Percentiles rank a stretch among this genome's conserved stretches.
These are phyloP conservation scores for Naso thynnoides DNA, from an alignment of 2,797 vertebrate species.

Conservation along the genomic window DNA sequence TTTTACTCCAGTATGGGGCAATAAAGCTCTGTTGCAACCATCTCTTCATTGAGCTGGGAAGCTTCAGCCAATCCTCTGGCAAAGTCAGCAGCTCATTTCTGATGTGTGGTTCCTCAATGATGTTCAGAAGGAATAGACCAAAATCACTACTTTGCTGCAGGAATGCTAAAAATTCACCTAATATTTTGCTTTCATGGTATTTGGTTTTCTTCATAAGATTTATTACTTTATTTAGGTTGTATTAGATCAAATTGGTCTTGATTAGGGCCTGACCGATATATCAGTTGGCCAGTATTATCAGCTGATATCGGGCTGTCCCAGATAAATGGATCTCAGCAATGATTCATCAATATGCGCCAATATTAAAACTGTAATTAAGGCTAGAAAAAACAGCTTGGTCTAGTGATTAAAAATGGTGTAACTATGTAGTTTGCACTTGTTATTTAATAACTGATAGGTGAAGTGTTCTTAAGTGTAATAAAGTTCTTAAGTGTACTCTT, in stretches of 20 bases:
- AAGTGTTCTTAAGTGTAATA: no score
- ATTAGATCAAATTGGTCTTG: not conserved
- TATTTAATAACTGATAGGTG: no score
- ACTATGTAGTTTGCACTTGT: no score
- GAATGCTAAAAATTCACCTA: conserved; percentile 20
- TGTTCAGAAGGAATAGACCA: conserved; percentile 50
- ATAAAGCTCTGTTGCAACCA: conserved; percentile 52
- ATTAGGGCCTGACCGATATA: no score
- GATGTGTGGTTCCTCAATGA: conserved; percentile 61
- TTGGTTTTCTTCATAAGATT: not conserved
- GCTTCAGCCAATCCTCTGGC: conserved; percentile 72
- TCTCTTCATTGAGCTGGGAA: conserved; percentile 57
- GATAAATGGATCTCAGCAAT: no score
- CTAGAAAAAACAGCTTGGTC: no score
- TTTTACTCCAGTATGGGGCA: conserved; percentile 48
- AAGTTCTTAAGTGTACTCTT: no score
- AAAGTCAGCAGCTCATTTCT: conserved; percentile 71
- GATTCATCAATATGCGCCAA: no score
- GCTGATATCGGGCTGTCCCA: no score
- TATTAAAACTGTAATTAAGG: no score
- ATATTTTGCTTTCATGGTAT: not conserved
- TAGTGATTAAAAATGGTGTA: no score
- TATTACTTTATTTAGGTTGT: not conserved
- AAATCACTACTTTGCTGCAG: conserved; percentile 37
- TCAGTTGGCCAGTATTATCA: no score